Base-by-base conservation (phyloP, 1,140 invertebrate species). In the Idris sp. region DNA sequence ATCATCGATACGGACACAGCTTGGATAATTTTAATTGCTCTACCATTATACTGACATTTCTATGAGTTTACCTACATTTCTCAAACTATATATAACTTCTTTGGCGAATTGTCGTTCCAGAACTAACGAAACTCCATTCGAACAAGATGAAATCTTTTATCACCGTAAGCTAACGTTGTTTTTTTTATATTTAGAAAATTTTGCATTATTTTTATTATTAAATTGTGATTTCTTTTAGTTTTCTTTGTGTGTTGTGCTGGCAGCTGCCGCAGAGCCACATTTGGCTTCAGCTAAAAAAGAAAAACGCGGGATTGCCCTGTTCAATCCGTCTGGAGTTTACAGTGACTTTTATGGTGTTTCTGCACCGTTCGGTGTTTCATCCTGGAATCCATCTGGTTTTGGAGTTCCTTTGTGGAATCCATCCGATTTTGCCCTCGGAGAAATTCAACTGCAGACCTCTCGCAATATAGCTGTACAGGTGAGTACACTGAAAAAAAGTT, bases 391-490 rank as follows among this genome's bases (percentile, higher is more conserved):
- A 0, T 56, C 65, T 4, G 26, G 16, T 16, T 78, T 80, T 16
- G 69, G 56, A 19, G 41, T 65, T 6, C 19, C 74, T 2, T 6
- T 46, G 2, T 87, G 85, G 85, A 79, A 79, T 18, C 53, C 76
- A 5, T 75, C 82, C 1, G 85, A 87, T 44, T 16, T 85, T 5
- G 81, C 84, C 6, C 67, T 87, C 0, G 78, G 82, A 9, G 83
- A 86, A 67, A 76, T 87, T 30, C 83, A 87, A 58, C 44, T 78
- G 25, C 85, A 86, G 67, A 85, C 83, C 0, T 83, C 84, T 0
- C 86, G 86, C 40, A 78, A 87, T 40, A 71, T 87, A 2, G 85
- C 86, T 44, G 48, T 86, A 30, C 86, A 88, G 56, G 86, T 87
- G 81, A 67, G n/a, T n/a, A n/a, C n/a, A n/a, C n/a, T n/a, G n/a